Conservation (phyloP, 2,113 vertebrate genomes). For the Theristicus caerulescens region DNA sequence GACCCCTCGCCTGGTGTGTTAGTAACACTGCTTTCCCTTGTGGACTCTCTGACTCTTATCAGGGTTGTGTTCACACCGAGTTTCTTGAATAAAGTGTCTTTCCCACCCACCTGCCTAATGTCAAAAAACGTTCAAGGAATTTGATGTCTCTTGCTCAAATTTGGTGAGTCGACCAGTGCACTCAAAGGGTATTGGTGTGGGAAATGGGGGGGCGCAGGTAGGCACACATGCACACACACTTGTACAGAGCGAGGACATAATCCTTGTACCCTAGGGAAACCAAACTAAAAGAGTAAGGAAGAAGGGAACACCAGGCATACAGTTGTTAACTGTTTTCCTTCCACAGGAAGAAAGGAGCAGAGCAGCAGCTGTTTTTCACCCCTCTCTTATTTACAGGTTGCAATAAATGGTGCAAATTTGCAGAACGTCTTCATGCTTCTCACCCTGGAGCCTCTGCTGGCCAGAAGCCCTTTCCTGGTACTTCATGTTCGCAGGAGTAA, state of each 20-base stretch:
- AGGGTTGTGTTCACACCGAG: background rate
- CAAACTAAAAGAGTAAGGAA: background rate
- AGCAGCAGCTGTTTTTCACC: background rate
- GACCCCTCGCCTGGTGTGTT: background rate
- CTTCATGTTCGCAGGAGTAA: constrained; percentile 91
- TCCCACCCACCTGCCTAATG: background rate
- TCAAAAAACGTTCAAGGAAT: background rate
- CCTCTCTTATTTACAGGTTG: constrained; percentile 79
- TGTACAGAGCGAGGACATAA: background rate
- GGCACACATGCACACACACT: background rate
- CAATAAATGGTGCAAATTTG: constrained; percentile 92
- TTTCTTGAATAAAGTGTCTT: background rate
- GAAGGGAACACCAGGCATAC: background rate
- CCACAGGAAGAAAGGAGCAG: background rate
- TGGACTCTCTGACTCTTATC: background rate
- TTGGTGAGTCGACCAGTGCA: background rate
- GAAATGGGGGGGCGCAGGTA: background rate
- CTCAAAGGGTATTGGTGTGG: background rate
- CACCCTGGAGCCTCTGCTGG: constrained; percentile 92
- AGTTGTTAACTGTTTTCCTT: background rate
- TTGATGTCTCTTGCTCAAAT: background rate
- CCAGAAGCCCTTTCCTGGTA: constrained; percentile 93
- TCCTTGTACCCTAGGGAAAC: background rate
- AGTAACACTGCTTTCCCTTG: background rate
- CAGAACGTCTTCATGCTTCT: constrained; percentile 98